A percentile compares a stretch with the other conserved stretches of the same genome.
These are phyloP conservation scores for Heterohyrax brucei DNA, from an alignment of 2,797 vertebrate species.

Conservation along the genomic window DNA sequence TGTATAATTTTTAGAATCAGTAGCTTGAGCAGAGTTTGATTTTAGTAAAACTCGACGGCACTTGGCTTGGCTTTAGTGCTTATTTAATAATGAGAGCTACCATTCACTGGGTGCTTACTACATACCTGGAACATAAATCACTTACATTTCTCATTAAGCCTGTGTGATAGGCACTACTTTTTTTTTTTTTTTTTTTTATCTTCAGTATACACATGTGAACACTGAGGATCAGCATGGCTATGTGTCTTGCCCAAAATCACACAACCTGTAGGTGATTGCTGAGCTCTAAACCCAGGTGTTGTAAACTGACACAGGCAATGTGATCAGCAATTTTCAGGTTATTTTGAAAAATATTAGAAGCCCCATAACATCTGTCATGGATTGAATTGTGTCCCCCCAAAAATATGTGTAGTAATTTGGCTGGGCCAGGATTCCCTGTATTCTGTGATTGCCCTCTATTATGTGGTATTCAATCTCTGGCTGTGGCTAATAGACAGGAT, in stretches of 20 bases:
- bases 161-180: not conserved
- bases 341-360: not conserved
- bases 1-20: slow-evolving; percentile 16
- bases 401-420: too few species aligned
- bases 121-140: not conserved
- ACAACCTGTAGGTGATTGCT: not conserved
- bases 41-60: not conserved
- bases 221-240: not conserved
- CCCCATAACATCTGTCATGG: not conserved
- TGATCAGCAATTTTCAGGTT: not conserved
- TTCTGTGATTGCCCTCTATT: too few species aligned
- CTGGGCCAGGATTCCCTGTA: too few species aligned
- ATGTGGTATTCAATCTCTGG: too few species aligned
- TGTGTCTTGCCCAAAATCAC: not conserved
- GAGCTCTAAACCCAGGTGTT: not conserved
- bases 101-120: slow-evolving; percentile 5
- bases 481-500: too few species aligned
- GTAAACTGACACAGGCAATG: not conserved
- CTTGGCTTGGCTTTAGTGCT: not conserved
- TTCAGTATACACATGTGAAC: not conserved
- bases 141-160: not conserved
- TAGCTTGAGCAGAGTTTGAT: not conserved
- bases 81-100: not conserved
- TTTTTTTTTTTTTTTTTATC: not conserved
- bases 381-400: too few species aligned